These are phyloP conservation scores for Drosophila dives DNA, from an alignment of 2,888 invertebrate species.

Conservation along the genomic window DNA sequence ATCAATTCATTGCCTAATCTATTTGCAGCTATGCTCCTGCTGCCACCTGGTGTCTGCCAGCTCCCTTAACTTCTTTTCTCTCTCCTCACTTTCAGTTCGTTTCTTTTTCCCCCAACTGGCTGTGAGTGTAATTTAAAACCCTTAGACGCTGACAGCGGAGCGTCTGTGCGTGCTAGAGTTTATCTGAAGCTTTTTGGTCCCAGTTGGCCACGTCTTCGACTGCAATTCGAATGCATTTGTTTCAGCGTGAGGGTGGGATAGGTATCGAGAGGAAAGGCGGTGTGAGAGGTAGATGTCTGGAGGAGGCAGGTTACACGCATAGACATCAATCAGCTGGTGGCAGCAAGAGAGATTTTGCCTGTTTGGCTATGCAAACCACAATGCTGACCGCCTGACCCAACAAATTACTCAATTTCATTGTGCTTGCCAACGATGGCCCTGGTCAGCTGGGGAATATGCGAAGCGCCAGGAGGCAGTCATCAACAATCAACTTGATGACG, in stretches of 20 bases:
- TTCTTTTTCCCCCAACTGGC: constrained; percentile 33
- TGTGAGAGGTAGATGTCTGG: constrained; percentile 22
- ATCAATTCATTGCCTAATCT: constrained; percentile 79
- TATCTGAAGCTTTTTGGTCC: constrained; percentile 55
- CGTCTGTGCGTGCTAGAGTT: constrained; percentile 74
- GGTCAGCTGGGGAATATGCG: constrained; percentile 39
- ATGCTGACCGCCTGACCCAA: constrained; percentile 78
- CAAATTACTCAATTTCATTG: constrained; percentile 80
- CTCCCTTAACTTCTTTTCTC: background rate
- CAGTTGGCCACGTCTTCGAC: constrained; percentile 61
- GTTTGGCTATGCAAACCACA: constrained; percentile 79
- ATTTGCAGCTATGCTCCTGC: constrained; percentile 67
- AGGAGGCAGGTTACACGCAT: constrained; percentile 61
- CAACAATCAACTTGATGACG: constrained; percentile 79
- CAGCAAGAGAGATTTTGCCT: constrained; percentile 59
- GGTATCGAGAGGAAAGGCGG: background rate
- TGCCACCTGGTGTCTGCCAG: constrained; percentile 38
- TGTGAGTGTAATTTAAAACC: constrained; percentile 69
- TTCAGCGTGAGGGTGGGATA: constrained; percentile 11
- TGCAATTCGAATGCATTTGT: constrained; percentile 77
- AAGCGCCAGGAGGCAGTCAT: constrained; percentile 72
- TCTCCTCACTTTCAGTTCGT: background rate
- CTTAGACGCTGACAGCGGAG: constrained; percentile 74
- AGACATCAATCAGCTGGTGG: constrained; percentile 71
- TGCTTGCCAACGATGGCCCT: constrained; percentile 57